A percentile compares a stretch with the other conserved stretches of the same genome.
These are phyloP conservation scores for Thamnaconus septentrionalis DNA, from an alignment of 2,113 vertebrate genomes.

Conservation along the genomic window DNA sequence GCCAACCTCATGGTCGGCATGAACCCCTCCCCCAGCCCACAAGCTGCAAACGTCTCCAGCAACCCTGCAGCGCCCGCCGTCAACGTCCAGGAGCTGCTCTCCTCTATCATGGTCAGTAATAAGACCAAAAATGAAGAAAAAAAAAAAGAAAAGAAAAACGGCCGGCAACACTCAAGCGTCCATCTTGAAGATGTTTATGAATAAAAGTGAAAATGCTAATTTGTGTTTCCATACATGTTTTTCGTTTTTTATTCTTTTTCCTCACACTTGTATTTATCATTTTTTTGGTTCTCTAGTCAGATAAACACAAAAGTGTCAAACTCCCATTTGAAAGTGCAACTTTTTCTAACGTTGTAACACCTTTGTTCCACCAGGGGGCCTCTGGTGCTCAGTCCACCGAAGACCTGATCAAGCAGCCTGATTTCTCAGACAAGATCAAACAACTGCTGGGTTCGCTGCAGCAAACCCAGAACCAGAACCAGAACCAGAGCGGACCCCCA, in stretches of 20 bases:
- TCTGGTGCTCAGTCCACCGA: slow-evolving; percentile 87
- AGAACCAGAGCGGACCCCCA: slow-evolving; percentile 63
- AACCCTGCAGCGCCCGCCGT: slow-evolving; percentile 75
- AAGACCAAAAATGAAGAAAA: background rate
- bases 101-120: slow-evolving; percentile 86
- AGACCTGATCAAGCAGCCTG: slow-evolving; percentile 89
- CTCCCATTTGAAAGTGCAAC: background rate
- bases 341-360: no score
- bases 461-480: slow-evolving; percentile 73
- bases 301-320: background rate
- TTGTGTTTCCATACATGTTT: no score
- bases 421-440: slow-evolving; percentile 92
- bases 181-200: no score
- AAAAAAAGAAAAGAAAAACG: no score
- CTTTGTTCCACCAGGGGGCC: slow-evolving; percentile 60
- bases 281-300: no score
- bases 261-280: no score
- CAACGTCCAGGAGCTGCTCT: slow-evolving; percentile 91
- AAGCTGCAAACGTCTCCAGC: slow-evolving; percentile 49
- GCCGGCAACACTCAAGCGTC: no score
- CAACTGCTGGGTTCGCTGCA: slow-evolving; percentile 86
- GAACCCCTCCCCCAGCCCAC: slow-evolving; percentile 79
- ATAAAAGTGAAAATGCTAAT: background rate
- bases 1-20: slow-evolving; percentile 84
- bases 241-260: no score